Evolutionary conservation across 2,888 invertebrate species (phyloP).

Genomic region (Pterostichus madidus): DNA sequence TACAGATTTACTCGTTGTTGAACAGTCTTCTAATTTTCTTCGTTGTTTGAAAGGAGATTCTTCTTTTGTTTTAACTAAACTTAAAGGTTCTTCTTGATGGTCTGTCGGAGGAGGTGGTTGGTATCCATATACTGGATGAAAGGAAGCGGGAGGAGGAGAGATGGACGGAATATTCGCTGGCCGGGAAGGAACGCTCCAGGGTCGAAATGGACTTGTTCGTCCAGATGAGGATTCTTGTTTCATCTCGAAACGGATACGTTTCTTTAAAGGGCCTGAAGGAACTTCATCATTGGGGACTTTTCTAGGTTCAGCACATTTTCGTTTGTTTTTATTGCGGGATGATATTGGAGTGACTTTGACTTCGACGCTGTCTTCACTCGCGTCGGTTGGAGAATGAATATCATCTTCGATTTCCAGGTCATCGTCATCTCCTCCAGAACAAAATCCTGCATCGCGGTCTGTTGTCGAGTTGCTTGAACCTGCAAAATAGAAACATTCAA

Average conservation of each 20-base stretch:
- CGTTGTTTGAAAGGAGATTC: constrained; percentile 34
- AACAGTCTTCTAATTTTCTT: constrained; percentile 47
- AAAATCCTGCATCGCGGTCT: constrained; percentile 86
- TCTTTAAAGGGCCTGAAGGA: constrained; percentile 83
- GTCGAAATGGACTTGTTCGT: constrained; percentile 79
- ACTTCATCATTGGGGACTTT: constrained; percentile 79
- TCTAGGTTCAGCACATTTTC: constrained; percentile 84
- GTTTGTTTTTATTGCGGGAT: constrained; percentile 81
- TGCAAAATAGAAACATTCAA: neutral
- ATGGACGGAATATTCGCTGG: constrained; percentile 75
- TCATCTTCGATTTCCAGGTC: constrained; percentile 78
- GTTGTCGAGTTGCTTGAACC: constrained; percentile 70
- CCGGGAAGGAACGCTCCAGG: constrained; percentile 80
- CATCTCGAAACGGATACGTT: constrained; percentile 82
- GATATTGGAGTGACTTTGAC: constrained; percentile 82
- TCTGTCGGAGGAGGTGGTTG: constrained; percentile 43
- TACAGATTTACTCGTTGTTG: constrained; percentile 1
- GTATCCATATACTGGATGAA: constrained; percentile 67
- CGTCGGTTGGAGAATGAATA: constrained; percentile 82
- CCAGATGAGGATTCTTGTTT: constrained; percentile 71
- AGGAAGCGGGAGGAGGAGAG: constrained; percentile 73
- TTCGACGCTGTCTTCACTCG: constrained; percentile 84
- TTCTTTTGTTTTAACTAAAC: constrained; percentile 78
- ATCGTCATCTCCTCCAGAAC: constrained; percentile 86
- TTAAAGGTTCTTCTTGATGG: constrained; percentile 82